Percentiles rank a stretch among this genome's conserved stretches.
Conservation (phyloP, 2,797 vertebrate species). For the Chromobotia macracanthus region DNA sequence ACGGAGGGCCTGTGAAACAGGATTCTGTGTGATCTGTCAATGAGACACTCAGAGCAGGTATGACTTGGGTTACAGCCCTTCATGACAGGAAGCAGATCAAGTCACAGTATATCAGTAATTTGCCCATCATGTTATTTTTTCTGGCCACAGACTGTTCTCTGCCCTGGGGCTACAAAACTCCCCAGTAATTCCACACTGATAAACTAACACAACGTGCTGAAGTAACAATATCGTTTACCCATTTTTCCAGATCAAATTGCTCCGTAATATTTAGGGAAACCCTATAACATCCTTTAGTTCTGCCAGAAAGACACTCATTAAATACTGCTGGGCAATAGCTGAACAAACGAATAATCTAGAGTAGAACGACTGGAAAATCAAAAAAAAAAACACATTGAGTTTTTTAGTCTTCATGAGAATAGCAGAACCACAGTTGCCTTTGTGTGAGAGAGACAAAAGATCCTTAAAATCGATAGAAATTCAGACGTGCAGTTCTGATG, state of each 20-base stretch:
- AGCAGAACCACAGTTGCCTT: constrained; percentile 27
- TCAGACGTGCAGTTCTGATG: constrained; percentile 30
- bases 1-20: constrained; percentile 20
- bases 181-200: constrained; percentile 32
- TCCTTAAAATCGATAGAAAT: constrained; percentile 23
- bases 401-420: constrained; percentile 33
- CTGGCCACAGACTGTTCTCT: constrained; percentile 7
- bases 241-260: constrained; percentile 40
- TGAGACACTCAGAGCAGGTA: constrained; percentile 18
- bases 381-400: constrained; percentile 4
- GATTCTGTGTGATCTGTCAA: constrained; percentile 32
- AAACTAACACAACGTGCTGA: constrained; percentile 21
- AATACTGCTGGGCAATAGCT: constrained; percentile 34
- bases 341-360: constrained; percentile 30
- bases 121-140: constrained; percentile 34
- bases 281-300: constrained; percentile 8
- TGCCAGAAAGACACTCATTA: constrained; percentile 44
- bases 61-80: constrained; percentile 38
- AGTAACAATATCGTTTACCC: constrained; percentile 3
- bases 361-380: constrained; percentile 51
- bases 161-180: constrained; percentile 12
- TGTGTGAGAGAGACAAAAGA: constrained; percentile 41
- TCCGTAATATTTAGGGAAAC: constrained; percentile 16
- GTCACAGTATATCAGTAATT: constrained; percentile 29
- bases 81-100: constrained; percentile 50